Evolutionary conservation across 2,113 vertebrate species (phyloP), one percentile per base, ranked within the genome.

Genomic region (Cebus imitator): DNA sequence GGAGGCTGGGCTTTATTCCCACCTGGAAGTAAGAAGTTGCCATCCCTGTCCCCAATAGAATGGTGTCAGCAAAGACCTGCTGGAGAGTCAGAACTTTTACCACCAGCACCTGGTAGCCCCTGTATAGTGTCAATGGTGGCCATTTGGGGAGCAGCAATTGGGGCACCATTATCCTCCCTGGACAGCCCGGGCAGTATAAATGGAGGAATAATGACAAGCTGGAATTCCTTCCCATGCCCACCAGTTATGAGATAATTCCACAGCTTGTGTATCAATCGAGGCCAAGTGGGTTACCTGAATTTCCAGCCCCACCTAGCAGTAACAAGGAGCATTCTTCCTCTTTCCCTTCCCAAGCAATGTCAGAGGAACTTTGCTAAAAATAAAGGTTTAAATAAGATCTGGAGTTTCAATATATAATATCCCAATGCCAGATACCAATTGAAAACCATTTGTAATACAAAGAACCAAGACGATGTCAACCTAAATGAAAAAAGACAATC

Each of bases 91-190:
- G 48, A 18, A 40, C 13, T 57, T 64, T 27, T 1, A n/a, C 43
- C 17, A 55, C 25, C 17, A 79, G 25, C 6, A 3, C 6, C 3
- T 30, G 9, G 1, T 8, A 2, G 2, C 0, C 11, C 4, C 2
- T 32, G 52, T 10, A 43, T 0, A n/a, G 16, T 55, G 10, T 85
- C 21, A 68, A 10, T 37, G 11, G 58, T 68, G 43, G 18, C 2
- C 27, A n/a, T 4, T 0, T 72, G 4, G 10, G 16, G 17, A 70
- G 6, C 3, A 70, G 30, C 45, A 64, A n/a, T 25, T 64, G 10
- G 43, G 18, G 0, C 6, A 40, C 10, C n/a, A 52, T 12, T 61
- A 8, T 18, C 37, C 4, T 6, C 58, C 27, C 32, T 14, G 3
- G 1, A 13, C 3, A 27, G 8, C 7, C 6, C 23, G 6, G 5